These are phyloP conservation scores for Apotomis betuletana DNA, from an alignment of 2,888 invertebrate species.

Conservation along the genomic window DNA sequence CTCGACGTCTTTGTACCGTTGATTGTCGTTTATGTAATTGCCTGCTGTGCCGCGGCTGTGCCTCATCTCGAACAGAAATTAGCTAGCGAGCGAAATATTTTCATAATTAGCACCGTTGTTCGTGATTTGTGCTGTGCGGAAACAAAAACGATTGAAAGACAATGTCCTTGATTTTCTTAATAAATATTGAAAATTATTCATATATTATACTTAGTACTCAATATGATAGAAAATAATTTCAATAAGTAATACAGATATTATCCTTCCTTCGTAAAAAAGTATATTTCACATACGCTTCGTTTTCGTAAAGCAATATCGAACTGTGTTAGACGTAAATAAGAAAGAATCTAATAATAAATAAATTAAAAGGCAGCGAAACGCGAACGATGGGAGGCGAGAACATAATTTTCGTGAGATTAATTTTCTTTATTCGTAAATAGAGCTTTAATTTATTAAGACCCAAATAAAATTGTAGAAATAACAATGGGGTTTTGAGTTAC, in stretches of 20 bases:
- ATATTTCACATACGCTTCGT: background rate
- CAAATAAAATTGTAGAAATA: background rate
- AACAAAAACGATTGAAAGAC: constrained; percentile 57
- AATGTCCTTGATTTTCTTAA: too few relatives aligned
- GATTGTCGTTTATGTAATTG: constrained; percentile 81
- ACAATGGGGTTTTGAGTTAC: background rate
- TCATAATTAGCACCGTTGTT: constrained; percentile 61
- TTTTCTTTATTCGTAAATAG: constrained; percentile 16
- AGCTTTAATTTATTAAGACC: background rate
- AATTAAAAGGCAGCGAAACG: constrained; percentile 29
- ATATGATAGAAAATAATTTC: too few relatives aligned
- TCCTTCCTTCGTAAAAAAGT: background rate
- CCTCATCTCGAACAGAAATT: constrained; percentile 63
- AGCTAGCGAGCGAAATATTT: constrained; percentile 67
- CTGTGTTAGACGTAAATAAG: constrained; percentile 1
- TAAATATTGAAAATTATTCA: background rate
- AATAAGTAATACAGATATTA: background rate
- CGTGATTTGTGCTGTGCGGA: constrained; percentile 6
- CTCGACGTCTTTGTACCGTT: constrained; percentile 70
- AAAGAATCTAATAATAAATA: constrained; percentile 24
- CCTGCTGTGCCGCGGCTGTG: constrained; percentile 62
- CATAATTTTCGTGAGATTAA: constrained; percentile 4
- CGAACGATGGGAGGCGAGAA: constrained; percentile 7
- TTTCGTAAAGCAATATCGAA: background rate
- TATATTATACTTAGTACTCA: too few relatives aligned